Percentiles rank a stretch among this genome's conserved stretches.
phyloP scores from a whole-genome alignment of 2,797 vertebrate species.

The Gymnocypris eckloni region DNA sequence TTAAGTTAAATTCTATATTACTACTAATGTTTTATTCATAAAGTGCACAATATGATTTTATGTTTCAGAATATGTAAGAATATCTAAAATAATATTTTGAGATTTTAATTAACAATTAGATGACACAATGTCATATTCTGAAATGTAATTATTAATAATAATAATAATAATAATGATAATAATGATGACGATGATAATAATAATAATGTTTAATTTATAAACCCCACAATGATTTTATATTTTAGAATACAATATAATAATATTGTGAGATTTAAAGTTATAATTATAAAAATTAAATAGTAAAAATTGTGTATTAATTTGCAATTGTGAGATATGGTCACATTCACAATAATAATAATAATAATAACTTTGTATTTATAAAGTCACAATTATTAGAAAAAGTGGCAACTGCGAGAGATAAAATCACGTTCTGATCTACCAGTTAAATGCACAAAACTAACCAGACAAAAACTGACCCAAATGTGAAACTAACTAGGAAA shows the following conservation, averaged over 20 bases:
- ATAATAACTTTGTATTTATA: too few species aligned
- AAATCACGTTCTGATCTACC: not conserved
- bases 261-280: too few species aligned
- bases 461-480: not conserved
- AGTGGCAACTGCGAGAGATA: not conserved
- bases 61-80: not conserved
- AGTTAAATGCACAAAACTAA: not conserved
- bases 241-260: too few species aligned
- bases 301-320: too few species aligned
- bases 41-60: not conserved
- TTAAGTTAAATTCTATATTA: not conserved
- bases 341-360: not conserved
- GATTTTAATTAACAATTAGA: not conserved
- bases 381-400: not conserved
- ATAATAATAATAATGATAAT: not conserved
- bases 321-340: not conserved
- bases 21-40: not conserved
- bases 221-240: not conserved
- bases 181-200: not conserved
- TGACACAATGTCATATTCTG: not conserved
- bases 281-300: too few species aligned
- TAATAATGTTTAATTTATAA: not conserved
- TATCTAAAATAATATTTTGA: not conserved
- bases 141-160: not conserved
- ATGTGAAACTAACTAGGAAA: not conserved